Conservation (phyloP, 2,797 vertebrate species). For the Lycodopsis pacificus region DNA sequence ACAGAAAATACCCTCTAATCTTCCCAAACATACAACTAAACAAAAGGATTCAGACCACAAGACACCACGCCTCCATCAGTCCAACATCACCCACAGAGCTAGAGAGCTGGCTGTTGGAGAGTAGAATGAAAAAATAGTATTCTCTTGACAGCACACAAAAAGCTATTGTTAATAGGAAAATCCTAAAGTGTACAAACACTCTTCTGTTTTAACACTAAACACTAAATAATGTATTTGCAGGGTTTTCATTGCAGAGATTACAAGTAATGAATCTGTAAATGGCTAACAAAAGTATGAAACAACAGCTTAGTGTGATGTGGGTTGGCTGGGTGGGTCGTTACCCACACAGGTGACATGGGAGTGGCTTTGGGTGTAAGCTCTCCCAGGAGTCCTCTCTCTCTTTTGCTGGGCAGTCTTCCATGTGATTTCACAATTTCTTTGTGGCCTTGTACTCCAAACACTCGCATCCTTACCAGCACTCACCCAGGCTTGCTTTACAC, state of each 20-base stretch:
- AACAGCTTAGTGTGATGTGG: background rate
- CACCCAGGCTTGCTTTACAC: background rate
- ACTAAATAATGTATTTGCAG: background rate
- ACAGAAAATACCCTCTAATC: conserved; percentile 48
- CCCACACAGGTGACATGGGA: background rate
- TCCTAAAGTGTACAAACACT: background rate
- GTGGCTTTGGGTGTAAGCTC: background rate
- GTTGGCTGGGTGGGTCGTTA: background rate
- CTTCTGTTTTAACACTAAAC: background rate
- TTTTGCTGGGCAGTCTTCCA: background rate
- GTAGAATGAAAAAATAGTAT: background rate
- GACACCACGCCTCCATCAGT: background rate
- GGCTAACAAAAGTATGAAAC: background rate
- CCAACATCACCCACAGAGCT: background rate
- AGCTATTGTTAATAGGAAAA: background rate
- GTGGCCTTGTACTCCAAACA: background rate
- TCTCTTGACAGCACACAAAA: background rate
- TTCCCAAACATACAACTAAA: conserved; percentile 36
- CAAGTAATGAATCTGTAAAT: background rate
- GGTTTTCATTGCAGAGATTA: background rate
- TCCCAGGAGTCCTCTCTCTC: background rate
- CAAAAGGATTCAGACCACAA: conserved; percentile 41
- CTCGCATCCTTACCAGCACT: background rate
- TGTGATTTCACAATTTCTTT: background rate
- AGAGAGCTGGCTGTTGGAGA: background rate